A percentile compares a stretch with the other conserved stretches of the same genome.
phyloP scores from a whole-genome alignment of 2,113 vertebrate species.

The Notechis scutatus region DNA sequence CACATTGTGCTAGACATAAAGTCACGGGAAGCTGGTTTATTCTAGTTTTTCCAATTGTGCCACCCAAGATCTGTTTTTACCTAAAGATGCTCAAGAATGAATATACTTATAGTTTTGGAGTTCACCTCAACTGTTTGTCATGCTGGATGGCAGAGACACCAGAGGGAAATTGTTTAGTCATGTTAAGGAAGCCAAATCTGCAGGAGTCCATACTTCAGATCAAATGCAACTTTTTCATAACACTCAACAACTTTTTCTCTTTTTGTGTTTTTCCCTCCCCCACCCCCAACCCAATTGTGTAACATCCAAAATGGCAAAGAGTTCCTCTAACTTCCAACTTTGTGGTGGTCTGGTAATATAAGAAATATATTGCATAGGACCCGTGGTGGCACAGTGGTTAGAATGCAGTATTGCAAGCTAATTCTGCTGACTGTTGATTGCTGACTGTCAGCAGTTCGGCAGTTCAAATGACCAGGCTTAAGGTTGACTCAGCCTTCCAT shows the following conservation, averaged over 20 bases:
- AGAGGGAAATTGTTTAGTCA: not conserved
- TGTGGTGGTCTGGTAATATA: not conserved
- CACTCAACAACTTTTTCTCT: not conserved
- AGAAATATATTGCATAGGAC: not conserved
- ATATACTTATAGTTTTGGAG: not conserved
- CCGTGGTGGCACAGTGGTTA: not conserved
- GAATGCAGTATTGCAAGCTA: not conserved
- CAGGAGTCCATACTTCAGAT: not conserved
- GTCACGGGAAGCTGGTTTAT: not conserved
- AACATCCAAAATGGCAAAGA: not conserved
- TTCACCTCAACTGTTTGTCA: not conserved
- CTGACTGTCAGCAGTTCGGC: not conserved
- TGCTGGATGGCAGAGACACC: not conserved
- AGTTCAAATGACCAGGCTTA: not conserved
- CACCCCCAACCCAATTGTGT: not conserved
- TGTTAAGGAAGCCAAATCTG: not conserved
- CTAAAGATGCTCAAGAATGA: not conserved
- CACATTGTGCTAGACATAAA: not conserved
- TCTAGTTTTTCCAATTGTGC: not conserved
- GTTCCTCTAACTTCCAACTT: not conserved
- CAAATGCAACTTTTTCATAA: not conserved
- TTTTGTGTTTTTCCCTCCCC: not conserved
- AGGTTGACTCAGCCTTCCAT: not conserved
- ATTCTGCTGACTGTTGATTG: not conserved
- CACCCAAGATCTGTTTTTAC: not conserved